A percentile compares a stretch with the other conserved stretches of the same genome.
Conservation (phyloP, 2,888 invertebrate genomes). For the Laspeyria flexula region DNA sequence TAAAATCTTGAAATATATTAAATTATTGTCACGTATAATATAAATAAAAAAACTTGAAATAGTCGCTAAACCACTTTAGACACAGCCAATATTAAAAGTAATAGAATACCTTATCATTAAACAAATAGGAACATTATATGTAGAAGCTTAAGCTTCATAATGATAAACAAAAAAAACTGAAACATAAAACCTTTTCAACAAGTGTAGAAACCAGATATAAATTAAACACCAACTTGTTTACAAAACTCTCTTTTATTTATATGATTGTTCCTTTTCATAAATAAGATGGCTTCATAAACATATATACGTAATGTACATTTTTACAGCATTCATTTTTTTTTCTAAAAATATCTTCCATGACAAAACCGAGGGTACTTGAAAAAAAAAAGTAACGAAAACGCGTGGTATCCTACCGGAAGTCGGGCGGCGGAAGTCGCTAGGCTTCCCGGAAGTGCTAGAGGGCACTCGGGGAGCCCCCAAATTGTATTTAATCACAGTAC, state of each 20-base stretch:
- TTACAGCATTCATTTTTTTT: slow-evolving; percentile 52
- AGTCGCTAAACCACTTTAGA: too few relatives aligned
- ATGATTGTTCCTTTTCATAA: slow-evolving; percentile 24
- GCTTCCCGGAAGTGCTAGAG: slow-evolving; percentile 81
- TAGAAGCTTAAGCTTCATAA: too few relatives aligned
- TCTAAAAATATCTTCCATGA: slow-evolving; percentile 56
- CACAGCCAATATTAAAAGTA: too few relatives aligned
- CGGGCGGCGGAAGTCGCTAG: slow-evolving; percentile 77
- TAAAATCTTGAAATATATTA: too few relatives aligned
- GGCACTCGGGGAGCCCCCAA: slow-evolving; percentile 72
- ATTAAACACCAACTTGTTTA: slow-evolving; percentile 20
- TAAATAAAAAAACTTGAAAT: too few relatives aligned
- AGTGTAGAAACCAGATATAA: slow-evolving; percentile 15
- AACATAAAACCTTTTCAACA: not conserved
- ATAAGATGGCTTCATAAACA: slow-evolving; percentile 36
- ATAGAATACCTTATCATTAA: too few relatives aligned
- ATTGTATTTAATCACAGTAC: slow-evolving; percentile 79
- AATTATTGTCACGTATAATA: too few relatives aligned
- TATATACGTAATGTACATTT: slow-evolving; percentile 44
- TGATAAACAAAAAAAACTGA: too few relatives aligned
- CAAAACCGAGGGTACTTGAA: slow-evolving; percentile 66
- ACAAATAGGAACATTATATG: too few relatives aligned
- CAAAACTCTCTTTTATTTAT: slow-evolving; percentile 25
- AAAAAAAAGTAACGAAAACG: slow-evolving; percentile 77
- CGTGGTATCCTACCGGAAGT: slow-evolving; percentile 78